phyloP scores from a whole-genome alignment of 2,888 invertebrate genomes.

The Phalera bucephala region DNA sequence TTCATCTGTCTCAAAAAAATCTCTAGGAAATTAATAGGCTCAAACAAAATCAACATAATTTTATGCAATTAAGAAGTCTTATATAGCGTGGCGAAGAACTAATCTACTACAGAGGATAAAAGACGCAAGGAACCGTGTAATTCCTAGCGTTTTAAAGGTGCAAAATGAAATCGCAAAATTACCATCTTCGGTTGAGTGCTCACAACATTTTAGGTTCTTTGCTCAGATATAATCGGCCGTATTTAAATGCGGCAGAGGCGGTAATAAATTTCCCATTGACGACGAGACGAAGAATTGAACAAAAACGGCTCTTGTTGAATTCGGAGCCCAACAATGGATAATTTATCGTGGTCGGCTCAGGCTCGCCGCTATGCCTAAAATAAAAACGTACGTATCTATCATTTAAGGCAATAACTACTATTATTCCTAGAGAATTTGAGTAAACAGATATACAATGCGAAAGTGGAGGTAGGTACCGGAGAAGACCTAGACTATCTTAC shows the following conservation, averaged over 20 bases:
- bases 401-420: slow-evolving; percentile 32
- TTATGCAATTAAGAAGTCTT: too few relatives aligned
- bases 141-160: too few relatives aligned
- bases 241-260: slow-evolving; percentile 73
- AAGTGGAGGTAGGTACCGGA: too few relatives aligned
- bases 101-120: too few relatives aligned
- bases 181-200: slow-evolving; percentile 58
- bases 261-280: slow-evolving; percentile 80
- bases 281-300: slow-evolving; percentile 79
- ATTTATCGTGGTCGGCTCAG: slow-evolving; percentile 74
- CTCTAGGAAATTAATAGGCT: too few relatives aligned
- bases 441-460: too few relatives aligned
- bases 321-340: slow-evolving; percentile 74
- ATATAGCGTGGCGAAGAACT: too few relatives aligned
- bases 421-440: slow-evolving; percentile 21
- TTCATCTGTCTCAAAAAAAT: too few relatives aligned
- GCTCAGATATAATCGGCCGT: slow-evolving; percentile 69
- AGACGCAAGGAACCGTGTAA: too few relatives aligned
- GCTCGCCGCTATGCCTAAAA: slow-evolving; percentile 51
- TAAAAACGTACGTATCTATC: slow-evolving; percentile 54
- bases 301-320: slow-evolving; percentile 78
- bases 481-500: too few relatives aligned
- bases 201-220: slow-evolving; percentile 62
- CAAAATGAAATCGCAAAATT: slow-evolving; percentile 57
- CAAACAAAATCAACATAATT: too few relatives aligned